These are phyloP conservation scores for Channa maculata DNA, from an alignment of 2,113 vertebrate species.

Conservation along the genomic window DNA sequence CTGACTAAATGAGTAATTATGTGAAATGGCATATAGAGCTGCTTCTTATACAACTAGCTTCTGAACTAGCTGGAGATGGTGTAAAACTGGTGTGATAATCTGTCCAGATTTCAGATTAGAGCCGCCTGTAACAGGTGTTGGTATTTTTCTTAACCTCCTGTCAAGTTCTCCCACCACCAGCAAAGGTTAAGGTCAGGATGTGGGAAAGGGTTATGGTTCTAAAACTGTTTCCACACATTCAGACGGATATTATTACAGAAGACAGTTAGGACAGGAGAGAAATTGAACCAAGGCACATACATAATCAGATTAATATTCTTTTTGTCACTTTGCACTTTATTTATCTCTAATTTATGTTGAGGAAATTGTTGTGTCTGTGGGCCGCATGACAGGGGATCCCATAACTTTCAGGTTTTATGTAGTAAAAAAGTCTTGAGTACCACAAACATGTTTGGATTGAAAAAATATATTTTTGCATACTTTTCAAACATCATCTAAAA, in stretches of 20 bases:
- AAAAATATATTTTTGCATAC: background rate
- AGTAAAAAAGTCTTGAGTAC: background rate
- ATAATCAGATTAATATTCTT: background rate
- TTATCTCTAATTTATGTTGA: background rate
- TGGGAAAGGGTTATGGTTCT: slow-evolving; percentile 46
- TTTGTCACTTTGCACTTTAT: background rate
- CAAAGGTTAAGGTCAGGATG: slow-evolving; percentile 47
- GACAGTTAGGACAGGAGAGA: background rate
- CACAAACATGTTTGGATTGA: background rate
- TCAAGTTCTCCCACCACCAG: slow-evolving; percentile 27
- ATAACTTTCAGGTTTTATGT: slow-evolving; percentile 13
- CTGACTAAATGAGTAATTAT: background rate
- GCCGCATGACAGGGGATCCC: background rate
- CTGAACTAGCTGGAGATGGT: background rate
- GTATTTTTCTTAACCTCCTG: slow-evolving; percentile 49
- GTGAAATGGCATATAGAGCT: background rate
- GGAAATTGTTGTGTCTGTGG: background rate
- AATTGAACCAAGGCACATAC: background rate
- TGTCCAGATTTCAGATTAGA: background rate
- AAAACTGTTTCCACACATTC: slow-evolving; percentile 32
- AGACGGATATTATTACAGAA: slow-evolving; percentile 21
- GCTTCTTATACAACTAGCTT: background rate
- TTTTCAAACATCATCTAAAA: background rate
- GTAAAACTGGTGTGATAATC: background rate
- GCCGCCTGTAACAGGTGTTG: slow-evolving; percentile 10